Evolutionary conservation across 2,888 invertebrate species (phyloP), one percentile per base, ranked within the genome.

Genomic region (Orthosia gracilis): DNA sequence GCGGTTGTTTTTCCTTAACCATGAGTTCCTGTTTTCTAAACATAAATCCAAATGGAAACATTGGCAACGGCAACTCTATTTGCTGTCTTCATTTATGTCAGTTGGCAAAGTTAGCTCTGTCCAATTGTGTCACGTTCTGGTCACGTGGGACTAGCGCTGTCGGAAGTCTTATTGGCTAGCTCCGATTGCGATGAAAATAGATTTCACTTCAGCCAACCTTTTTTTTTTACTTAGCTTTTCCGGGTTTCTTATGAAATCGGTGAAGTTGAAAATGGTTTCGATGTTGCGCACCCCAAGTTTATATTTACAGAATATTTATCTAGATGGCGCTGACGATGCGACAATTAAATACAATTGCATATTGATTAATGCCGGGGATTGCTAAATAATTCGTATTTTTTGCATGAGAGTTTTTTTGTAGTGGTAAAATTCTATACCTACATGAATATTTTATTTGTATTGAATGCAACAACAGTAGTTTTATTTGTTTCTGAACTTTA

Each of bases 121-220:
- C 50, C 64, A 83, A 81, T 76, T 74, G 58, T 85, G 74, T 66
- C 58, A 71, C 61, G 61, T 7, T 21, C 40, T 70, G 40, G 73
- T 70, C 71, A 70, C 83, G 58, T 23, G 81, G 84, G 84, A 80
- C 61, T 68, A 61, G 50, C 54, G 76, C 68, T 57, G 68, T 84
- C 21, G 55, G n/a, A 50, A 80, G 58, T 67, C 63, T 80, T 80
- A 83, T 61, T 80, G 52, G 59, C 59, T 69, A 12, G 57, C 26
- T 45, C 26, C 50, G 54, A 70, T 84, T 58, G 75, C 52, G 18
- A 68, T 65, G 52, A 74, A 80, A 84, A 70, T 83, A 75, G 52
- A 74, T 70, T 69, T 49, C 13, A 54, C 15, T 66, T 52, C 65
- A 55, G 61, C 45, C 15, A 63, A 61, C 55, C 50, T 45, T 26